Evolutionary conservation across 1,140 invertebrate genomes (phyloP), one percentile per base, ranked within the genome.

Genomic region (Patella vulgata): DNA sequence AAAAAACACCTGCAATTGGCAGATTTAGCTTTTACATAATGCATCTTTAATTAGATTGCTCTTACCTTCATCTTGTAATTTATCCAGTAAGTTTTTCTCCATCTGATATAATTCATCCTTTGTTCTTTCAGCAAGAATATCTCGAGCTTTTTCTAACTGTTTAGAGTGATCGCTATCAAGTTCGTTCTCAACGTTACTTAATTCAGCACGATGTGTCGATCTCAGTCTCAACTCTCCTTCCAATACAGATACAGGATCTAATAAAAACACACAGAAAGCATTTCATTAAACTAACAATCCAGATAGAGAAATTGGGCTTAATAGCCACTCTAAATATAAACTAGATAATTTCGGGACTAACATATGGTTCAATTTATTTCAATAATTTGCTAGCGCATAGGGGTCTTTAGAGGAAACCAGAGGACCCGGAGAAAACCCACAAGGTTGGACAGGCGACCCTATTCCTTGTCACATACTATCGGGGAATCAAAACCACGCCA

Each of bases 161-260:
- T 59, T 33, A 3, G 75, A 69, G 54, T 82, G 71, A 21, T 78
- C 70, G 17, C 59, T 53, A 54, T 83, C 81, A 57, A 82, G 58
- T 30, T 79, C 53, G 30, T 75, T 79, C 64, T 82, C 80, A 17
- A 81, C 46, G 17, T 70, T 57, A 54, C 42, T 67, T 28, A 68
- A 39, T 40, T 82, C 78, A 30, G 59, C 48, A 21, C 79, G 59
- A 21, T 82, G 78, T 28, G 74, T 54, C 5, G 79, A 78, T 43
- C 75, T 54, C 30, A 82, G 42, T 21, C 69, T 63, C 36, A 75
- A 58, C 44, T 71, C 52, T 17, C 65, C 69, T 44, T 74, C 63
- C 36, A 74, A 60, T 42, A 65, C 74, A 11, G 71, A 62, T 6
- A 77, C 25, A 11, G 81, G 80, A 51, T 82, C 80, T 77, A 59